Base-by-base conservation (phyloP, 1,140 invertebrate genomes). In the Zaprionus capensis region DNA sequence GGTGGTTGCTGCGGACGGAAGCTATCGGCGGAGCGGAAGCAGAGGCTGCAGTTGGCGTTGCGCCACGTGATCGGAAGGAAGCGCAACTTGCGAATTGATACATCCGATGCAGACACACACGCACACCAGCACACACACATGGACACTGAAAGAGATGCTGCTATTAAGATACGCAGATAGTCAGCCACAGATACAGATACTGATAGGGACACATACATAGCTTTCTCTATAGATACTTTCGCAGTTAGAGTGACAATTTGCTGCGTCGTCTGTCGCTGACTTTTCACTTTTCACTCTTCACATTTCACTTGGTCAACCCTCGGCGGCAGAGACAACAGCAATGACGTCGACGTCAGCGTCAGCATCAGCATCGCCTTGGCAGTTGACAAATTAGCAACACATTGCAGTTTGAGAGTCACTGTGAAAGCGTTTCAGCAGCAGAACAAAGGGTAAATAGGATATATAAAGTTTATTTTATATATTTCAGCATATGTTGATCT, bases 51-150 rank as follows among this genome's bases (percentile, higher is more conserved):
- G 86, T 76, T 88, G 85, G 81, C 81, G 71, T 80, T 76, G 75
- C 76, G 85, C 79, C 85, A 90, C 85, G 85, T 91, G 85, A 91
- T 91, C 85, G 85, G 85, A 90, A 90, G 85, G 85, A 90, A 85
- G 82, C 86, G 41, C 79, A 75, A 85, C 85, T 90, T 90, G 85
- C 85, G 85, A 90, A 90, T 90, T 90, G 85, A 90, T 91, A 90
- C 85, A 91, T 90, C 85, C 85, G 85, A 77, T 82, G 73, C 85
- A 76, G 84, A 83, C 81, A 65, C 70, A 67, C 51, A 57, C 22
- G 28, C 9, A 56, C 22, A 56, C 34, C 26, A 31, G 56, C 49
- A 41, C 26, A n/a, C 41, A 31, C 62, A 63, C 36, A 44, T 22
- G 17, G 2, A 44, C 24, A 14, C 24, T 11, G 3, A 9, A 2